Percentiles rank a stretch among this genome's conserved stretches.
These are phyloP conservation scores for Lophotriccus pileatus DNA, from an alignment of 2,797 vertebrate species.

Conservation along the genomic window DNA sequence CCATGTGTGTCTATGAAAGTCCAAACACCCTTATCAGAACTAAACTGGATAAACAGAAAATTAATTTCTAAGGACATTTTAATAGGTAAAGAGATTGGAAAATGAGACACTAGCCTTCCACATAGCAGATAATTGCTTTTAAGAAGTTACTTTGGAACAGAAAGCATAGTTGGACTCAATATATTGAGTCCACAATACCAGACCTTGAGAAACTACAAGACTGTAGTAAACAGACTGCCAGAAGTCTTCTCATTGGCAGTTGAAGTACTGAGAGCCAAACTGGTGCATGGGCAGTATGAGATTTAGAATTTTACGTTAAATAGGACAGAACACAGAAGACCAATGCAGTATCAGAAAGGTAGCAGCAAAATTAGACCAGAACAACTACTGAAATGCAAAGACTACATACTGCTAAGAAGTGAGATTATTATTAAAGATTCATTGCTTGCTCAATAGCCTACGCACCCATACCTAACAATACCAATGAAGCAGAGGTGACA, in stretches of 20 bases:
- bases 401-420: background rate
- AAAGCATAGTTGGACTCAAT: background rate
- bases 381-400: background rate
- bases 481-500: background rate
- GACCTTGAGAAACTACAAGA: too few species aligned
- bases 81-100: background rate
- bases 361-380: background rate
- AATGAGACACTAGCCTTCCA: background rate
- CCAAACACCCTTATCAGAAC: background rate
- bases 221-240: background rate
- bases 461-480: background rate
- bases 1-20: background rate
- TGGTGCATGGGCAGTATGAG: accelerated
- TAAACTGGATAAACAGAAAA: background rate
- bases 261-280: background rate
- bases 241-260: background rate
- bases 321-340: background rate
- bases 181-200: too few species aligned
- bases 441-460: background rate
- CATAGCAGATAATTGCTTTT: background rate
- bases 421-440: background rate
- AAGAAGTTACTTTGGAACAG: background rate
- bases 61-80: background rate
- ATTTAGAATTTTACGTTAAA: background rate
- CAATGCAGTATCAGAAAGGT: background rate